Evolutionary conservation across 2,888 invertebrate genomes (phyloP).

Genomic region (Limnephilus lunatus): DNA sequence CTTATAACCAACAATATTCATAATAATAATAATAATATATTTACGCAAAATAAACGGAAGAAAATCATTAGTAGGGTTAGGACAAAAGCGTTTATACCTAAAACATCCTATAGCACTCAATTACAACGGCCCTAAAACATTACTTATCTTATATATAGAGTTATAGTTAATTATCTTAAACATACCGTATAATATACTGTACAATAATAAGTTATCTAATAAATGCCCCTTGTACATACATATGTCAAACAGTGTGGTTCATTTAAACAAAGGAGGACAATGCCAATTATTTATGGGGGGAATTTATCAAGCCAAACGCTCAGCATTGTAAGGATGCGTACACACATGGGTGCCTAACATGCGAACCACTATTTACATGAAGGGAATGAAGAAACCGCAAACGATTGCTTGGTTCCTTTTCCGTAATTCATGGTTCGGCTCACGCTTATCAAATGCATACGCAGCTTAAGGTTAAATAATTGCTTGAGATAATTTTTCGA

Average conservation of each 20-base stretch:
- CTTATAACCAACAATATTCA: slow-evolving; percentile 43
- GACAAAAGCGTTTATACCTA: slow-evolving; percentile 53
- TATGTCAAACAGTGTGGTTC: slow-evolving; percentile 19
- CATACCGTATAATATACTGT: slow-evolving; percentile 57
- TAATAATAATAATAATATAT: slow-evolving; percentile 37
- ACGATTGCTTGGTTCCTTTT: no score
- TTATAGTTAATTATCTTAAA: slow-evolving; percentile 49
- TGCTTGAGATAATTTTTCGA: not conserved
- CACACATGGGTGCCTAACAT: no score
- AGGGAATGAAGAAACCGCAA: no score
- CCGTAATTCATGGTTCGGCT: no score
- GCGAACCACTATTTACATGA: no score
- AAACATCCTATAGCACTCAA: slow-evolving; percentile 44
- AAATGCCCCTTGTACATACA: slow-evolving; percentile 53
- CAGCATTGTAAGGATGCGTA: no score
- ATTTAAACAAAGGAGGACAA: not conserved
- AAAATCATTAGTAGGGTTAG: slow-evolving; percentile 52
- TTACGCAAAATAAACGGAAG: slow-evolving; percentile 42
- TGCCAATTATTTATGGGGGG: not conserved
- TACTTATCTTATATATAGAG: slow-evolving; percentile 47
- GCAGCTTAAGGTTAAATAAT: no score
- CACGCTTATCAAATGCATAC: no score
- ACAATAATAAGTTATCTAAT: slow-evolving; percentile 62
- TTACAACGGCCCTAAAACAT: slow-evolving; percentile 46
- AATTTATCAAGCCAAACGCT: not conserved